Evolutionary conservation across 2,888 invertebrate species (phyloP).

Genomic region (Neocrepidodera transversa): DNA sequence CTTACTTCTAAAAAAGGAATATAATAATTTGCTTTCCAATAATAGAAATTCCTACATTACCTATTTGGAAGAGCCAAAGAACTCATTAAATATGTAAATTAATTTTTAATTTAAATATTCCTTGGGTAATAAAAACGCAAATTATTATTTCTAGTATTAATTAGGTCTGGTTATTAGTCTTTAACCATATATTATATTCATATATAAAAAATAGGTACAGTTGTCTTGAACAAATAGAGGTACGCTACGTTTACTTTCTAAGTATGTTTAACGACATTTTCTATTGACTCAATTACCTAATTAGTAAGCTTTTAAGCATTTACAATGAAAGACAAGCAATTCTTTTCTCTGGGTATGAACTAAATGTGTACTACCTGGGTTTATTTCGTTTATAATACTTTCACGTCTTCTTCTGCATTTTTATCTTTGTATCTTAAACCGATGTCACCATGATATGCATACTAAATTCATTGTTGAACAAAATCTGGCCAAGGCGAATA

Average conservation of each 20-base stretch:
- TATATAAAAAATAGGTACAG: background rate
- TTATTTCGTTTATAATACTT: slow-evolving; percentile 21
- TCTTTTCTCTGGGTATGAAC: background rate
- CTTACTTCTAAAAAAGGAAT: background rate
- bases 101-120: background rate
- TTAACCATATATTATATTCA: too few relatives aligned
- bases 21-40: background rate
- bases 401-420: slow-evolving; percentile 7
- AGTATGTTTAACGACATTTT: background rate
- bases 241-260: background rate
- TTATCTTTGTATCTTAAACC: background rate
- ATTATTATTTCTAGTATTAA: background rate
- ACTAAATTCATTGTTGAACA: background rate
- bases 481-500: slow-evolving; percentile 7
- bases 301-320: slow-evolving; percentile 1
- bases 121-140: background rate
- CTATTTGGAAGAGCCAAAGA: background rate
- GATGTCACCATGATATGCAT: too few relatives aligned
- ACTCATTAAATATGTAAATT: background rate
- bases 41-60: background rate
- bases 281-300: slow-evolving; percentile 5
- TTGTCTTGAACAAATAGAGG: background rate
- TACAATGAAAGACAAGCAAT: background rate
- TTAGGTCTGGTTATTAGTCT: too few relatives aligned
- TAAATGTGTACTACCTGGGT: background rate